Evolutionary conservation across 2,888 invertebrate genomes (phyloP).

Genomic region (Tipula unca): DNA sequence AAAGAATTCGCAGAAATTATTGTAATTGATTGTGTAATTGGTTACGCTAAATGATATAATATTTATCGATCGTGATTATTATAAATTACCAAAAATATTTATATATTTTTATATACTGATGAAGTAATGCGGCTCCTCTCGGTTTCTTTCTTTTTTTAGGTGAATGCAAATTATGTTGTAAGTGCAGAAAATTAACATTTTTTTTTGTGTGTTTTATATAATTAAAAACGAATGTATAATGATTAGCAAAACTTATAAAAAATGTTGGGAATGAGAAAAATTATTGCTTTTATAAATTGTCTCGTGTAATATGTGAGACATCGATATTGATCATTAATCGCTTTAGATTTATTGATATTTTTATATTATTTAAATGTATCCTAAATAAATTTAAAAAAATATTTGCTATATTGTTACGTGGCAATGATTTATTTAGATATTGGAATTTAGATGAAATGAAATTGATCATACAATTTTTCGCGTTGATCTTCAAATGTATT

Average conservation of each 20-base stretch:
- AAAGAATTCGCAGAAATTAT: background rate
- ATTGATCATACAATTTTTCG: no score
- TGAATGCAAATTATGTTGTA: conserved; percentile 8
- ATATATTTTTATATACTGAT: background rate
- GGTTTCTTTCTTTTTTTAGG: background rate
- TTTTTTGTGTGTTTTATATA: background rate
- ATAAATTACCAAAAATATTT: background rate
- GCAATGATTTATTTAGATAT: background rate
- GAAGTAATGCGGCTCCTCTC: background rate
- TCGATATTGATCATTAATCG: background rate
- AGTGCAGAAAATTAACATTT: background rate
- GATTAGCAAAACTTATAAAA: background rate
- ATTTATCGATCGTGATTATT: background rate
- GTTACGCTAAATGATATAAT: background rate
- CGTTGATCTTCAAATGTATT: no score
- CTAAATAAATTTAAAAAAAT: background rate
- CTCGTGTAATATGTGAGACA: background rate
- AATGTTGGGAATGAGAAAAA: background rate
- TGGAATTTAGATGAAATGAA: background rate
- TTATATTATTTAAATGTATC: background rate
- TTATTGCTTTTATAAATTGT: background rate
- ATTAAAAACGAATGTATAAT: background rate
- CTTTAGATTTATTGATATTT: background rate
- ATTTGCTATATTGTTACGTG: background rate
- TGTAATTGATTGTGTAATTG: background rate